phyloP scores from a whole-genome alignment of 2,888 invertebrate genomes.

The Microctonus brassicae region DNA sequence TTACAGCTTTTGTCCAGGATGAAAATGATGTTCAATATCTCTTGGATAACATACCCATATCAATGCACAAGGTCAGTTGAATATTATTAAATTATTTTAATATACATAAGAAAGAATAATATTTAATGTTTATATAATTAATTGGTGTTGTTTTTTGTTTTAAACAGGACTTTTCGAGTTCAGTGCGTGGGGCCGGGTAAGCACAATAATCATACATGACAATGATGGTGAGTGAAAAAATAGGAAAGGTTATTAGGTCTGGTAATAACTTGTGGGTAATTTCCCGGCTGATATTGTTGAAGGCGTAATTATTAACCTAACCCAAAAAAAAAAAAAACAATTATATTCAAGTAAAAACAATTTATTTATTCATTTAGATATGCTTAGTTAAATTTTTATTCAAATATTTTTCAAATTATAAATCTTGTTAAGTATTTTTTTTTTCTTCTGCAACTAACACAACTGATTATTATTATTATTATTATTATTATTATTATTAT shows the following conservation, averaged over 20 bases:
- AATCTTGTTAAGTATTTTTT: slow-evolving; percentile 7
- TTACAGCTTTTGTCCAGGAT: slow-evolving; percentile 79
- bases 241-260: slow-evolving; percentile 50
- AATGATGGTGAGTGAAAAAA: slow-evolving; percentile 54
- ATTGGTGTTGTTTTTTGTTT: slow-evolving; percentile 32
- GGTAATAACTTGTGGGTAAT: slow-evolving; percentile 4
- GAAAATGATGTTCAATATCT: slow-evolving; percentile 80
- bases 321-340: background rate
- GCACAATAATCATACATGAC: slow-evolving; percentile 52
- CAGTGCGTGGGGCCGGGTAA: slow-evolving; percentile 65
- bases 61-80: slow-evolving; percentile 72
- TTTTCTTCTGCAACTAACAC: slow-evolving; percentile 34
- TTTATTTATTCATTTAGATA: background rate
- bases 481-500: slow-evolving; percentile 33
- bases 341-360: background rate
- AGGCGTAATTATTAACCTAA: slow-evolving; percentile 3
- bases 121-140: slow-evolving; percentile 13
- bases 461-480: slow-evolving; percentile 38
- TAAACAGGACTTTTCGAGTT: slow-evolving; percentile 62
- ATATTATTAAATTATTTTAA: background rate
- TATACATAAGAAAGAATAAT: background rate
- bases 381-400: background rate
- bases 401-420: background rate
- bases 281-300: slow-evolving; percentile 10
- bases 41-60: slow-evolving; percentile 74